Percentiles rank a stretch among this genome's conserved stretches.
Evolutionary conservation across 1,140 invertebrate species (phyloP).

Genomic region (Andrena cerasifolii): DNA sequence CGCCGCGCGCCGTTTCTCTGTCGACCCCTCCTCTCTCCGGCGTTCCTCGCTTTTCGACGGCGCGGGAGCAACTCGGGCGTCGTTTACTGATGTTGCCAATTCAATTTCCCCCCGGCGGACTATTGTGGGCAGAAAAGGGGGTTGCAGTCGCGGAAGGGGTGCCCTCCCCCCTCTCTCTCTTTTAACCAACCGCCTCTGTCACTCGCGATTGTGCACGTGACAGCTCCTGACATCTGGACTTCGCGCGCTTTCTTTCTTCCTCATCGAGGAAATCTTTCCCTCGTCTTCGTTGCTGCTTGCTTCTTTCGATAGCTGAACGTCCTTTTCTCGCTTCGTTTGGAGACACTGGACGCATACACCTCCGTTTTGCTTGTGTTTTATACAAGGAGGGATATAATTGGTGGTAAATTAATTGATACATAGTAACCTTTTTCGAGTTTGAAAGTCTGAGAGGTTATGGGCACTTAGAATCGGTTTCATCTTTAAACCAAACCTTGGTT

Average conservation of each 20-base stretch:
- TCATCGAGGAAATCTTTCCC: conserved; percentile 7
- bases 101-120: conserved; percentile 50
- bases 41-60: conserved; percentile 52
- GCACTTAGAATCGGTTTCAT: too few species aligned
- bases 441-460: too few species aligned
- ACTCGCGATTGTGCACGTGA: conserved; percentile 48
- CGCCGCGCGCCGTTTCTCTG: not conserved
- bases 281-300: not conserved
- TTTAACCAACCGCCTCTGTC: conserved; percentile 52
- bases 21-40: not conserved
- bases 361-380: too few species aligned
- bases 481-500: too few species aligned
- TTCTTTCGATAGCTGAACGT: not conserved
- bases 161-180: not conserved
- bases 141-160: conserved; percentile 37
- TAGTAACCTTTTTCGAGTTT: too few species aligned
- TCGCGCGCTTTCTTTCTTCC: not conserved
- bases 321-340: not conserved
- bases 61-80: conserved; percentile 16
- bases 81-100: conserved; percentile 69
- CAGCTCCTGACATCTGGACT: conserved; percentile 35
- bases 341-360: too few species aligned
- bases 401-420: too few species aligned
- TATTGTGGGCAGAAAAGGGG: conserved; percentile 33
- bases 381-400: too few species aligned